phyloP scores from a whole-genome alignment of 64 coral and sea anemone species.

The Dendrophyllia cribrosa region DNA sequence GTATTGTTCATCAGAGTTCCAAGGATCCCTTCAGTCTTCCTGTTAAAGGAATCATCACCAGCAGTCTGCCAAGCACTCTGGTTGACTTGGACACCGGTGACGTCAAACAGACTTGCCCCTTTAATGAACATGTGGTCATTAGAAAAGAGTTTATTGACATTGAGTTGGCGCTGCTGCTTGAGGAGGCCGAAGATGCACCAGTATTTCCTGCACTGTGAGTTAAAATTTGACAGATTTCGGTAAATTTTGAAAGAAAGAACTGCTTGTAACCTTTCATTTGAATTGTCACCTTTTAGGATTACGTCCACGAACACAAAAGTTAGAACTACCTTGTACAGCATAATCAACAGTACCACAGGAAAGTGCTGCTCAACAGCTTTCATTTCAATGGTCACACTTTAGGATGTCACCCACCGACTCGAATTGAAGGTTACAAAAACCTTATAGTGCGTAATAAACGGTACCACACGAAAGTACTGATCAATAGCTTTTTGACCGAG shows the following conservation, averaged over 20 bases:
- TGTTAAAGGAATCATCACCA: constrained; percentile 90
- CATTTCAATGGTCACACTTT: no score
- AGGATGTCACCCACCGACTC: no score
- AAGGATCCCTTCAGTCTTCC: constrained; percentile 67
- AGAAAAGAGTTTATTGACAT: constrained; percentile 89
- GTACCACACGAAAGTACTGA: no score
- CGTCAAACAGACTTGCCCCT: constrained; percentile 87
- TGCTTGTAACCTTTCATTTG: no score
- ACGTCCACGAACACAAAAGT: background rate
- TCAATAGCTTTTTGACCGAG: no score
- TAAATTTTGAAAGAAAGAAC: no score
- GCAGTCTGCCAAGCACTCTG: constrained; percentile 85
- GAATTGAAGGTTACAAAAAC: no score
- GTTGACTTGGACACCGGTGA: constrained; percentile 83
- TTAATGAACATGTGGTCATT: constrained; percentile 81
- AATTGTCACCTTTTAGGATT: background rate
- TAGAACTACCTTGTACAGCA: background rate
- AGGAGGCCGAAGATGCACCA: constrained; percentile 76
- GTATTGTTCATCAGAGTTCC: constrained; percentile 45
- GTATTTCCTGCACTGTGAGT: constrained; percentile 93
- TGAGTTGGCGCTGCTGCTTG: constrained; percentile 84
- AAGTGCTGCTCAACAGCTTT: background rate
- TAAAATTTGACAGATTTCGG: background rate
- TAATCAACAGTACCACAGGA: background rate
- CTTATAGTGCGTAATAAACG: no score